A percentile compares a stretch with the other conserved stretches of the same genome.
Conservation (phyloP, 1,140 invertebrate species). For the Sitophilus oryzae region DNA sequence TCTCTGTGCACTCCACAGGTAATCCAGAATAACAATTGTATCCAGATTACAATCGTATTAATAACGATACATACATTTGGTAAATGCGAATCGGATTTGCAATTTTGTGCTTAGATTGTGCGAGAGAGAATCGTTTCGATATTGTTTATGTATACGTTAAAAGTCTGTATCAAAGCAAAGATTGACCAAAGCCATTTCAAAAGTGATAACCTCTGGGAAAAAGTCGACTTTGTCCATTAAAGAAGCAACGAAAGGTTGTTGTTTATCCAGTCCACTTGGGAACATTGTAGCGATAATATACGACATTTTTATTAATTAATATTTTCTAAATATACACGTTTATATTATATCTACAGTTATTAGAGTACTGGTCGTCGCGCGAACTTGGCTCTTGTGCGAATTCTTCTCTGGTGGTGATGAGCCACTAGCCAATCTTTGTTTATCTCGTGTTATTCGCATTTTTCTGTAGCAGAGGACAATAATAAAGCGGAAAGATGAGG, state of each 20-base stretch:
- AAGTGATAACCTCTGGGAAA: conserved; percentile 18
- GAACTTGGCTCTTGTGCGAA: no score
- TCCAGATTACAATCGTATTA: no score
- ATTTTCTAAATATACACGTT: no score
- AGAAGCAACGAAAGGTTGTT: conserved; percentile 15
- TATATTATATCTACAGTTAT: no score
- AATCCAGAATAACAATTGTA: no score
- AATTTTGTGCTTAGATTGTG: neutral
- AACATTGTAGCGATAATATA: conserved; percentile 8
- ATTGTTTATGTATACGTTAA: neutral
- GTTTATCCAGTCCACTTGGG: conserved; percentile 15
- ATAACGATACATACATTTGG: no score
- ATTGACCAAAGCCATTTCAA: conserved; percentile 22
- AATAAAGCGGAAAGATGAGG: conserved; percentile 6
- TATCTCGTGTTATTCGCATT: neutral
- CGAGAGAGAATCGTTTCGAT: no score
- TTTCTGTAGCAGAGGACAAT: neutral
- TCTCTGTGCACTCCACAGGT: no score
- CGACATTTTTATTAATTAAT: no score
- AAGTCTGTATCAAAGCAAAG: conserved; percentile 19
- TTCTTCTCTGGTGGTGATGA: neutral
- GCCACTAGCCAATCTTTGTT: neutral
- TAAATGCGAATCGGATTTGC: no score
- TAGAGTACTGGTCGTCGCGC: no score
- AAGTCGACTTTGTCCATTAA: conserved; percentile 27